Base-by-base conservation (phyloP, 2,888 invertebrate species). In the Phorcus lineatus region DNA sequence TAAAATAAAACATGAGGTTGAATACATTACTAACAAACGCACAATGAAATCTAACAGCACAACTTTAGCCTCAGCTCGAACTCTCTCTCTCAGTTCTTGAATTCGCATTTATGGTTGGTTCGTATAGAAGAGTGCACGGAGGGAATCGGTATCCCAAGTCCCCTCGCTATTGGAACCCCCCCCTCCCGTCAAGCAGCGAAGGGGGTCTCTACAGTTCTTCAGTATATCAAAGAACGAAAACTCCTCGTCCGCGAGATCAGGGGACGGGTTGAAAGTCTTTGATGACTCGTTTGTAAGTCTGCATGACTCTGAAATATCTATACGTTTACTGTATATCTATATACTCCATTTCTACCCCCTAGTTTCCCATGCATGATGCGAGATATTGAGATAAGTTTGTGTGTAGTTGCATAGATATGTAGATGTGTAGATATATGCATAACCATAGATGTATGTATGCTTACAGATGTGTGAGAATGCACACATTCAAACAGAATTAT, bases 181-280 rank as follows among this genome's bases (percentile, higher is more conserved):
- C 86, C 89, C 89, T 2, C 84, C 88, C 31, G 84, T 83, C 80
- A 88, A 88, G 81, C 90, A 89, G 77, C 84, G 90, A 22, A 81
- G 90, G 28, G 89, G 88, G 81, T 90, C 90, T 54, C 86, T 90
- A 52, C 89, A 89, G 80, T 85, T 83, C 83, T 85, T 83, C 83
- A 80, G 78, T 76, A 74, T 74, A 67, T 77, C 80, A 24, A 84
- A 84, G 79, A 79, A 79, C 24, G 84, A 82, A 52, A 75, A 70
- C 70, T 75, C 66, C 66, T 36, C 47, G 11, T 17, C 81, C 22
- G 79, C 67, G 31, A 80, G 55, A 53, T 36, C 77, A n/a, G 84
- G 81, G 9, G 82, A 78, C 17, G 77, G 79, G 53, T 54, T 85
- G 31, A 81, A 81, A 80, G 75, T 80, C 67, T 77, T 70, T 57